Base-by-base conservation (phyloP, 2,888 invertebrate species). In the Candidula unifasciata region DNA sequence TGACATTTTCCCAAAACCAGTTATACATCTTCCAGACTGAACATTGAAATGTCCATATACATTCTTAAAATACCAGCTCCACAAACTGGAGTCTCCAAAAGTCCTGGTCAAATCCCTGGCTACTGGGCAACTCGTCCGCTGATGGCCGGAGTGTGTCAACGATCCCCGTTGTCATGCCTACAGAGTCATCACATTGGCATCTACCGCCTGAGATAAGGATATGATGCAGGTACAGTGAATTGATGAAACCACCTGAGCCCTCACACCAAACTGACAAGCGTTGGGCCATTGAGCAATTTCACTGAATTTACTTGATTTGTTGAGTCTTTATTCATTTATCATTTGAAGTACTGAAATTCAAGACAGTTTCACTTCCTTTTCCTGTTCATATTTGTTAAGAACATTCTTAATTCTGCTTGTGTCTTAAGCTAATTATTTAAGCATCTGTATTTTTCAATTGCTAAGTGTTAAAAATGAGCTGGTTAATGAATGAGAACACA, bases 1-100 rank as follows among this genome's bases (percentile, higher is more conserved):
- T 73, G 88, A 89, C 87, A 85, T 88, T 21, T 86, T 83, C 13
- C 90, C 90, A 3, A 88, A 88, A 35, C 90, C 90, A 16, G 86
- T 90, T 33, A 87, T 90, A 54, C 84, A 87, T 54, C 83, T 90
- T 8, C 88, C 90, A 3, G 89, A 87, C 3, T 89, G 89, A 89
- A 44, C 44, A 44, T 44, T 44, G 44, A 44, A 44, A 44, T 44
- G 44, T 44, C 8, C 13, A 79, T 21, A 30, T 21, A n/a, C 5
- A 68, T 3, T 35, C 21, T 5, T 37, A 21, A 27, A 8, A n/a
- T 21, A 18, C 18, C n/a, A 52, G 78, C 78, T 78, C 64, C 64
- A 35, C 37, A 33, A 24, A 78, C 10, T 33, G 57, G 57, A 76
- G 76, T 57, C 2, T 57, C 24, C 76, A 73, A 52, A n/a, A 73